Percentiles rank a stretch among this genome's conserved stretches.
phyloP scores from a whole-genome alignment of 2,888 invertebrate species.

The Cecidostiba fungosa region DNA sequence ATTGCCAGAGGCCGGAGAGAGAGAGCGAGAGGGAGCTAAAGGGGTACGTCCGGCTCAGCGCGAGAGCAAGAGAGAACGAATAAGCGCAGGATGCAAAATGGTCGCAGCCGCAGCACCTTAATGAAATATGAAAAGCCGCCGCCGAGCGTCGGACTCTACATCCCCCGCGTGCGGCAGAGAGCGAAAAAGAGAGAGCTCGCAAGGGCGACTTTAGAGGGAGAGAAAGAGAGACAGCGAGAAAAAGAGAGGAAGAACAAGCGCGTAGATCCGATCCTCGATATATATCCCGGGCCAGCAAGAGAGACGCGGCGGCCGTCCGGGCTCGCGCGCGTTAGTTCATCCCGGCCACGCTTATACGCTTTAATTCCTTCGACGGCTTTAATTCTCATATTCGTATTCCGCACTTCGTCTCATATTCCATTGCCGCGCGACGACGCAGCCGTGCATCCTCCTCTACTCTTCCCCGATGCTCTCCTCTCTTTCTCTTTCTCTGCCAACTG shows the following conservation, averaged over 20 bases:
- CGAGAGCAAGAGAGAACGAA: constrained; percentile 1
- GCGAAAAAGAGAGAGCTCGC: constrained; percentile 16
- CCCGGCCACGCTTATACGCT: constrained; percentile 75
- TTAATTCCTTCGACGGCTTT: constrained; percentile 80
- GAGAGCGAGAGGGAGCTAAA: constrained; percentile 8
- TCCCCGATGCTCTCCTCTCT: neutral
- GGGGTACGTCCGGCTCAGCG: neutral
- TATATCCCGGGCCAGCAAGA: constrained; percentile 65
- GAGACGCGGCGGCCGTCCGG: constrained; percentile 63
- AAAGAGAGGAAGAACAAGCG: constrained; percentile 61
- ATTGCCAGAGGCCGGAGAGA: constrained; percentile 51
- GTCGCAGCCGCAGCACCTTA: constrained; percentile 70
- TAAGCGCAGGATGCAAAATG: constrained; percentile 68
- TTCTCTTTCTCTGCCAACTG: neutral
- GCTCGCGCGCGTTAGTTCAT: constrained; percentile 69
- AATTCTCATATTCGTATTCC: constrained; percentile 80
- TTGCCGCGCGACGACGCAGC: constrained; percentile 40
- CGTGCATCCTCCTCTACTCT: constrained; percentile 55
- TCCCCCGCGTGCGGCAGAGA: neutral
- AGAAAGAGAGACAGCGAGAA: constrained; percentile 62
- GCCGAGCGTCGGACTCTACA: constrained; percentile 54
- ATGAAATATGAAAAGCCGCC: constrained; percentile 75
- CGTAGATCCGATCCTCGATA: constrained; percentile 75
- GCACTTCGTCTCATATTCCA: constrained; percentile 68
- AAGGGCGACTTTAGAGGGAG: constrained; percentile 66